Base-by-base conservation (phyloP, 53 echinoderm and acorn worm genomes). In the Holothuria scabra region DNA sequence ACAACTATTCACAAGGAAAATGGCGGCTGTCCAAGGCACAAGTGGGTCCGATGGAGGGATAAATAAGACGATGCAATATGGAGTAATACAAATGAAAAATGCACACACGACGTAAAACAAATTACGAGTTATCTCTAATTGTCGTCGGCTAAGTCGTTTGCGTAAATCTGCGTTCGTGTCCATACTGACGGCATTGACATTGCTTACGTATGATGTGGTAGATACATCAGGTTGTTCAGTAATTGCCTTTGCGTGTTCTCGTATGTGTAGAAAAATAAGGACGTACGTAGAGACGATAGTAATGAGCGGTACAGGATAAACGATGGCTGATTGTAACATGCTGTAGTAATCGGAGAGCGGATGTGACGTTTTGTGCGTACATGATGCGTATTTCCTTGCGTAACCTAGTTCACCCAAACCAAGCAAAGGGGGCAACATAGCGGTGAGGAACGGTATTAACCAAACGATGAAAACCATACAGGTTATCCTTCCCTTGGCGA, bases 81-180 rank as follows among this genome's bases (percentile, higher is more conserved):
- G 93, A 37, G 83, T 74, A 34, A 91, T 91, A 80, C 95, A 95
- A 60, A 93, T 48, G 74, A 89, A 84, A 75, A 93, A 95, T 58
- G 91, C 93, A 48, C 91, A 88, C 25, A 95, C 95, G 31, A 95
- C 95, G 80, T 93, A 95, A 67, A 95, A 95, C 19, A 95, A 84
- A 63, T 95, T 95, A 49, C 87, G 87, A 23, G 95, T 95, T 29
- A 95, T 93, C 57, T 89, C 91, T 10, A 89, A 61, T 64, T 95
- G 95, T 46, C 91, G 86, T 82, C 80, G 84, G 65, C 84, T 95
- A 0, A 93, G 87, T 20, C 93, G 75, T 28, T 87, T 91, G 49
- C 82, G 86, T 23, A 85, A 30, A 60, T 74, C 30, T 8, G 56
- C 75, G 10, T 58, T 56, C 19, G 61, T 60, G 66, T 79, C 75